Conservation (phyloP, 2,888 invertebrate genomes). For the Cinara cedri region DNA sequence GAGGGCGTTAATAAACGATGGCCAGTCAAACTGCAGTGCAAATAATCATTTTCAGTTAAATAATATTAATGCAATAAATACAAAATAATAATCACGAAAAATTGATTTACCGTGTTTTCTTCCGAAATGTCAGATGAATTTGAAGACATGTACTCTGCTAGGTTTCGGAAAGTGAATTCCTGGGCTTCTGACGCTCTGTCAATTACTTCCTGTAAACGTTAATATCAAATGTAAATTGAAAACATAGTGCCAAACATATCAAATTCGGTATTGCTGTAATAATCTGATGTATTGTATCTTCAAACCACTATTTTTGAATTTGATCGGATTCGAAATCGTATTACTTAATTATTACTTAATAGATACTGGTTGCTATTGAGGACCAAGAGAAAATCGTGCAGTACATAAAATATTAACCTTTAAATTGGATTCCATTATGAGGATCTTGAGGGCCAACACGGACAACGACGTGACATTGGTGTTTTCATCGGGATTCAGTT, state of each 20-base stretch:
- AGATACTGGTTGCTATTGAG: no score
- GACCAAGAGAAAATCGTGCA: background rate
- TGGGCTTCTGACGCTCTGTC: background rate
- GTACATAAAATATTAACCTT: slow-evolving; percentile 51
- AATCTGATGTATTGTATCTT: no score
- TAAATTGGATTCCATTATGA: slow-evolving; percentile 60
- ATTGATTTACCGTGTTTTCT: background rate
- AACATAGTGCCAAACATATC: no score
- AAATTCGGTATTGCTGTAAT: background rate
- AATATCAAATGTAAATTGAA: no score
- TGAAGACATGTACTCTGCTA: slow-evolving; percentile 24
- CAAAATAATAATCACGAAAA: background rate
- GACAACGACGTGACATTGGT: slow-evolving; percentile 56
- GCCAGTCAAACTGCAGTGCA: slow-evolving; percentile 60
- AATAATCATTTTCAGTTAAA: background rate
- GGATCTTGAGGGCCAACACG: slow-evolving; percentile 59
- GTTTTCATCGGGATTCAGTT: slow-evolving; percentile 57
- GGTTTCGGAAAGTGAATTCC: background rate
- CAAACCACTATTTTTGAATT: no score
- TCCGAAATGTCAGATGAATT: background rate
- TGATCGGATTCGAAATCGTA: no score
- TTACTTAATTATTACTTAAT: no score
- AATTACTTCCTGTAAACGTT: background rate
- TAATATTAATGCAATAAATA: background rate
- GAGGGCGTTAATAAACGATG: slow-evolving; percentile 60